Evolutionary conservation across 2,797 vertebrate genomes (phyloP), one percentile per base, ranked within the genome.

Genomic region (Galagoides demidoff): DNA sequence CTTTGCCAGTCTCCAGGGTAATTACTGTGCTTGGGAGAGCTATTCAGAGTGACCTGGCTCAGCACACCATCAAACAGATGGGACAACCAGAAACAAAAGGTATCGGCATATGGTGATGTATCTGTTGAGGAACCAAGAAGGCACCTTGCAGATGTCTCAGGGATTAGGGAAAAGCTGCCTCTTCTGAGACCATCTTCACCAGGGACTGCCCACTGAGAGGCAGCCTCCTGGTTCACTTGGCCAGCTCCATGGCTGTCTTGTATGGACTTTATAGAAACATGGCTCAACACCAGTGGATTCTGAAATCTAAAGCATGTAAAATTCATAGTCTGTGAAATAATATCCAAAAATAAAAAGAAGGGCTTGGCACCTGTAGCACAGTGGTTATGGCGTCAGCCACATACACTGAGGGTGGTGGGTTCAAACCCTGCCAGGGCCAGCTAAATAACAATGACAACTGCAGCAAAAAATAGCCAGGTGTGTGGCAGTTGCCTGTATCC

Each of bases 61-160:
- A 5, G 52, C 70, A 73, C 16, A n/a, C 52, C 66, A 85, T 57
- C 66, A 76, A 82, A 93, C 96, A 97, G 96, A 97, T 94, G 96
- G 96, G 76, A 92, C 27, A 52, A 63, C 43, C 79, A 97, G 89
- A 87, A 92, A 98, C 93, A 93, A 97, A 96, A 95, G 87, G 89
- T 70, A 45, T 29, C 0, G 1, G 84, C 96, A 95, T 89, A 97
- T 88, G 95, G 95, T 5, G 29, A 27, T 34, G 31, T 79, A 73
- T 76, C 93, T 95, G 77, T 39, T 43, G 88, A 95, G 86, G 88
- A 92, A 37, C 23, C 39, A 43, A 45, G 79, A 85, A 74, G 79
- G 92, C 0, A 0, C n/a, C 88, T 74, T 43, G 79, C 66, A 89
- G 83, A 45, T 87, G 76, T 83, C 55, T 31, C 29, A 9, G 63